Percentiles rank a stretch among this genome's conserved stretches.
Conservation (phyloP, 2,888 invertebrate genomes). For the Pristionchus japonicus region DNA sequence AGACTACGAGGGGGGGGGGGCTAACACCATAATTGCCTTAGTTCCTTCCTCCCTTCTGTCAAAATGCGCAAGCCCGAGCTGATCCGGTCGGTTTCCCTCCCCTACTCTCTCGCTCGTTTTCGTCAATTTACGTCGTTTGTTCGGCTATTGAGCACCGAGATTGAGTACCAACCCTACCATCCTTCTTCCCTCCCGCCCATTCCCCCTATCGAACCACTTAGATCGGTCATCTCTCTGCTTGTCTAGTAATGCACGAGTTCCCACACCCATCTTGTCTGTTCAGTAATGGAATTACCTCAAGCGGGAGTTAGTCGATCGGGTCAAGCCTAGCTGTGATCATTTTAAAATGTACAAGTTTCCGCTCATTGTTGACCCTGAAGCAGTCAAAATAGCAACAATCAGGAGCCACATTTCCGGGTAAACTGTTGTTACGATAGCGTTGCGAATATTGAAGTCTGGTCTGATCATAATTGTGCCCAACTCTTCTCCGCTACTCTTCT, state of each 20-base stretch:
- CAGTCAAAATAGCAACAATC: background rate
- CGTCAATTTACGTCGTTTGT: slow-evolving; percentile 30
- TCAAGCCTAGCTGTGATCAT: no score
- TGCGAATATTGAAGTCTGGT: background rate
- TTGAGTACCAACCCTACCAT: background rate
- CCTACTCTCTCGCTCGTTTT: slow-evolving; percentile 11
- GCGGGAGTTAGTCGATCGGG: background rate
- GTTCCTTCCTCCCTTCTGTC: slow-evolving; percentile 18
- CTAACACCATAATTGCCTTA: slow-evolving; percentile 39
- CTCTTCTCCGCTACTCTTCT: background rate
- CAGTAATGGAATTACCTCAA: background rate
- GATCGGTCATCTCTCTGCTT: background rate
- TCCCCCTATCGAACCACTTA: background rate
- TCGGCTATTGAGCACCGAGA: slow-evolving; percentile 9
- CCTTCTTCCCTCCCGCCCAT: background rate
- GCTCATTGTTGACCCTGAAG: background rate
- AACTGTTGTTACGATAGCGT: background rate
- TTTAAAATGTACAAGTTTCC: no score
- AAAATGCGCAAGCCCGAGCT: background rate
- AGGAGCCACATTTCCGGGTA: background rate
- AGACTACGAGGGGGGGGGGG: background rate
- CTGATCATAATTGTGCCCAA: background rate
- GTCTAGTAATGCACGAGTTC: background rate
- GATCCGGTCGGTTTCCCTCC: slow-evolving; percentile 20
- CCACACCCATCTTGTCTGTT: background rate